Evolutionary conservation across 1,140 invertebrate species (phyloP).

Genomic region (Himalopsyche phryganea): DNA sequence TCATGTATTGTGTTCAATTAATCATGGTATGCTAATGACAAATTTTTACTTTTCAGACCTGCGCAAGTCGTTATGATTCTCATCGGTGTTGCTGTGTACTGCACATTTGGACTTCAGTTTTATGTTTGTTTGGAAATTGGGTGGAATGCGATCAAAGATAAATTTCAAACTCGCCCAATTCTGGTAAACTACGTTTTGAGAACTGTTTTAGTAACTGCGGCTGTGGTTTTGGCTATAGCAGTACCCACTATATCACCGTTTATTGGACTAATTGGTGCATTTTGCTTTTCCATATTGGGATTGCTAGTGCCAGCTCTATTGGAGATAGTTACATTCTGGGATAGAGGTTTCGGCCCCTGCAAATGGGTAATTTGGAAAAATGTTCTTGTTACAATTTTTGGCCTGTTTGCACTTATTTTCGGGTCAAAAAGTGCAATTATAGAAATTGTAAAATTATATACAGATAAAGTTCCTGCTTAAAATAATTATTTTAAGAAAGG

Average conservation of each 20-base stretch:
- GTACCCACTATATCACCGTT: constrained; percentile 88
- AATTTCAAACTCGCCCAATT: constrained; percentile 62
- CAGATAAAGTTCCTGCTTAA: no score
- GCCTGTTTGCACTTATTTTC: constrained; percentile 72
- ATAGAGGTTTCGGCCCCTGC: constrained; percentile 65
- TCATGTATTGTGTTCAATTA: no score
- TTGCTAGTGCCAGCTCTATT: constrained; percentile 87
- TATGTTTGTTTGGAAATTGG: constrained; percentile 87
- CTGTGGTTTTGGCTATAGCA: constrained; percentile 77
- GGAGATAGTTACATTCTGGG: constrained; percentile 78
- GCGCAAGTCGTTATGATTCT: constrained; percentile 83
- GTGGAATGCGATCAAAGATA: constrained; percentile 71
- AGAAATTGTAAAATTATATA: constrained; percentile 60
- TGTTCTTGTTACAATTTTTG: constrained; percentile 67
- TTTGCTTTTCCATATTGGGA: constrained; percentile 90
- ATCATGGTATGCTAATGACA: no score
- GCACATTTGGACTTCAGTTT: constrained; percentile 94
- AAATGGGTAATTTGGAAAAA: constrained; percentile 79
- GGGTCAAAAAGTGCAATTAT: constrained; percentile 72
- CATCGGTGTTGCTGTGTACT: constrained; percentile 85
- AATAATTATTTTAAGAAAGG: no score
- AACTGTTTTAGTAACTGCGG: constrained; percentile 57
- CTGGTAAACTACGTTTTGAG: constrained; percentile 76
- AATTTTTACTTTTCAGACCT: constrained; percentile 57
- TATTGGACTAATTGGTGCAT: constrained; percentile 90